These are phyloP conservation scores for Plutomurus gul DNA, from an alignment of 1,140 invertebrate genomes.

Conservation along the genomic window DNA sequence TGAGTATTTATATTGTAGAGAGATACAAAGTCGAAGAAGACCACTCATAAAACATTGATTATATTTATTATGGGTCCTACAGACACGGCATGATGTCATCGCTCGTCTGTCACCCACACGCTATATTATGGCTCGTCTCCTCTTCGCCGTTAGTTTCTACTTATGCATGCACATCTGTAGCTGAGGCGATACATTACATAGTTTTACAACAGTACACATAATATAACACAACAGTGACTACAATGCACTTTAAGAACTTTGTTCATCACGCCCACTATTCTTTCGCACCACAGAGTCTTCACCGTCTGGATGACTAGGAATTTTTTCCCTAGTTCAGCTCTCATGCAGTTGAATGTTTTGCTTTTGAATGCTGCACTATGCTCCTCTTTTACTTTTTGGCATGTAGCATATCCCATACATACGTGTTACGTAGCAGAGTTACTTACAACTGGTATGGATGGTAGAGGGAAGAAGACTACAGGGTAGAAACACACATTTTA, in stretches of 20 bases:
- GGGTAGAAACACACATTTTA: neutral
- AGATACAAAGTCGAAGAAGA: neutral
- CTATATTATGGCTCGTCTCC: slow-evolving; percentile 1
- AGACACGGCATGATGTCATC: slow-evolving; percentile 17
- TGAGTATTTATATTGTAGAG: neutral
- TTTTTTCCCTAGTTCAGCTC: neutral
- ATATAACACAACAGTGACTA: too few relatives aligned
- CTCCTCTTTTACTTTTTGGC: neutral
- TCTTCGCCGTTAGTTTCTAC: slow-evolving; percentile 7
- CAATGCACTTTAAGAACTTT: slow-evolving; percentile 14
- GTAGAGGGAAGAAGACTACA: neutral
- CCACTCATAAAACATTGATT: slow-evolving; percentile 6
- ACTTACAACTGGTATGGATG: neutral
- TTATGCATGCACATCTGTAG: slow-evolving; percentile 11
- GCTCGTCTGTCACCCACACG: neutral
- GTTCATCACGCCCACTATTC: slow-evolving; percentile 17
- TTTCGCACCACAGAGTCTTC: neutral
- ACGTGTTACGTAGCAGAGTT: neutral
- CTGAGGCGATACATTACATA: slow-evolving; percentile 14
- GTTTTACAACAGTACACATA: too few relatives aligned
- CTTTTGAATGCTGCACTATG: neutral
- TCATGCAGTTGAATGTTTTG: neutral
- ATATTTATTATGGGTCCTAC: too few relatives aligned
- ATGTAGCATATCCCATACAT: neutral
- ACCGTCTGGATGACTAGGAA: neutral